A percentile compares a stretch with the other conserved stretches of the same genome.
phyloP scores from a whole-genome alignment of 2,888 invertebrate species.

The Drosophila atripex region DNA sequence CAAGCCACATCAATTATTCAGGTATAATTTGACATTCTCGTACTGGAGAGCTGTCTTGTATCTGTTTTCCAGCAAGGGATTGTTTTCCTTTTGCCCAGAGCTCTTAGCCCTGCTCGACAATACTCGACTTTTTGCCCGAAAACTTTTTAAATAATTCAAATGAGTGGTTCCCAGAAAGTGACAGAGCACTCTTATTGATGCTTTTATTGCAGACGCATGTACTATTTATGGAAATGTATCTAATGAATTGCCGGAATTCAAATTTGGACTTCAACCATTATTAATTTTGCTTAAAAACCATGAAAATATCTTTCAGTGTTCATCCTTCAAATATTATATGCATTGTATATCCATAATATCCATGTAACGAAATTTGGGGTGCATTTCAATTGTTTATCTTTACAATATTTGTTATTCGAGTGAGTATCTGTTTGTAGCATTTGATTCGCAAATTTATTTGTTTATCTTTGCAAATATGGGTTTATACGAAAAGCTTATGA shows the following conservation, averaged over 20 bases:
- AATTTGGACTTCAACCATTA: background rate
- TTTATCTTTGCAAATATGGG: no score
- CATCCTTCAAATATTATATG: no score
- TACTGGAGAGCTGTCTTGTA: constrained; percentile 12
- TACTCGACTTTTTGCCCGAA: constrained; percentile 34
- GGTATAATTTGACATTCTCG: constrained; percentile 66
- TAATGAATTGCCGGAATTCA: constrained; percentile 1
- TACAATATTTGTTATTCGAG: background rate
- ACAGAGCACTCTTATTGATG: constrained; percentile 26
- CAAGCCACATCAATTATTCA: constrained; percentile 73
- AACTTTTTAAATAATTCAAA: constrained; percentile 66
- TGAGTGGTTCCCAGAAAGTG: constrained; percentile 29
- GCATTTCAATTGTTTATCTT: background rate
- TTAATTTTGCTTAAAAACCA: background rate
- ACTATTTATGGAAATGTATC: constrained; percentile 1
- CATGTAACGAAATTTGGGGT: background rate
- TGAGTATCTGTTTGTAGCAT: no score
- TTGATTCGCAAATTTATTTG: no score
- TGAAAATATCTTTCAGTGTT: background rate
- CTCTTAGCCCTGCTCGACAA: constrained; percentile 13
- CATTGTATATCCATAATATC: no score
- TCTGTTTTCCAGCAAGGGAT: constrained; percentile 20
- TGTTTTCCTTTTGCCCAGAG: constrained; percentile 32
- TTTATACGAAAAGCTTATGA: no score
- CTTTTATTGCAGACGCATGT: constrained; percentile 9